Base-by-base conservation (phyloP, 1,140 invertebrate genomes). In the Centruroides sculpturatus region DNA sequence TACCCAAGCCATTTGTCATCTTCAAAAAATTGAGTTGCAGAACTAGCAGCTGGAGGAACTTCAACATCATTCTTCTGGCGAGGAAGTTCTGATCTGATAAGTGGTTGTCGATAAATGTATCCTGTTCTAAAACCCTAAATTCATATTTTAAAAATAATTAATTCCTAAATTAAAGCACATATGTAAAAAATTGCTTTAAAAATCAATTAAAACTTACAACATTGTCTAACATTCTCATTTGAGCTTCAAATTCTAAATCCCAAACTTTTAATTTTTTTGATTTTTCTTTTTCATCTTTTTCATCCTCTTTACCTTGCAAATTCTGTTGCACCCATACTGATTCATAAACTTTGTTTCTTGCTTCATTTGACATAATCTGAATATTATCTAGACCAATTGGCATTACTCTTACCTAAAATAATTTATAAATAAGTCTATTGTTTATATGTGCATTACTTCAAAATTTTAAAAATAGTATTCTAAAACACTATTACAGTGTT, bases 171-270 rank as follows among this genome's bases (percentile, higher is more conserved):
- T 3, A 34, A 34, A 53, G 9, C n/a, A 53, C 34, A 53, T 53
- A n/a, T 53, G 13, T 8, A 56, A 47, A 54, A n/a, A 34, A 9
- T 36, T 12, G 13, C 34, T 35, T 36, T 48, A 12, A 60, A 55
- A 23, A n/a, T 47, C 36, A 35, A 4, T 48, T 36, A 35, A 49
- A 13, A 65, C 64, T 61, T 59, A 65, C 64, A 47, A 62, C 62
- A 63, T 97, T 97, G 74, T 99, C 96, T 57, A 99, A 75, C 82
- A 93, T 91, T 57, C 96, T 79, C 94, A 99, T 98, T 48, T 96
- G 81, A 4, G 92, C 94, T 73, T 99, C 96, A 74, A 97, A 99
- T 75, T 98, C 93, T 60, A 96, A 81, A 67, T 96, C 92, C 53
- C 94, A 95, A 48, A 92, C 84, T 72, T 87, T 83, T 88, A 90